A percentile compares a stretch with the other conserved stretches of the same genome.
These are phyloP conservation scores for Carcharodon carcharias DNA, from an alignment of 2,797 vertebrate genomes.

Conservation along the genomic window DNA sequence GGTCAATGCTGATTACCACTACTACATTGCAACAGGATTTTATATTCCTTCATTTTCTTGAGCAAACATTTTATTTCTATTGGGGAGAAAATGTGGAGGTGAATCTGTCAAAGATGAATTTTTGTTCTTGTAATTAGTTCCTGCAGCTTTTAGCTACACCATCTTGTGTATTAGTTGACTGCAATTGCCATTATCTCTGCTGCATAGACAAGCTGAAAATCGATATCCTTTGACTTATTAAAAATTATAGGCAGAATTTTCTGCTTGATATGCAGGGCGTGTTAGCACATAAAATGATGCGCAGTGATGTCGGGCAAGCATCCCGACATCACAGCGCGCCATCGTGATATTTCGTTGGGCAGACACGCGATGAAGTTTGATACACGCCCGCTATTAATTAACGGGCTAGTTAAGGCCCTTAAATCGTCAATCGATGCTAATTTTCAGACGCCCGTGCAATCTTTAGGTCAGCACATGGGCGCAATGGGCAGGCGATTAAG, in stretches of 20 bases:
- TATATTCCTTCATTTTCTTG: background rate
- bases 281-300: no score
- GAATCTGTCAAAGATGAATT: background rate
- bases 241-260: background rate
- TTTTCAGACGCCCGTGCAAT: no score
- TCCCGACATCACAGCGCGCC: no score
- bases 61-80: background rate
- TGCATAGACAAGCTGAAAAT: background rate
- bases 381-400: no score
- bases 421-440: no score
- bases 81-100: background rate
- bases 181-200: background rate
- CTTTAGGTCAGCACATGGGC: no score
- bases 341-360: no score
- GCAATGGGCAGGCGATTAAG: no score
- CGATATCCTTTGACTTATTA: background rate
- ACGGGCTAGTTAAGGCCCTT: no score
- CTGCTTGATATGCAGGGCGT: no score
- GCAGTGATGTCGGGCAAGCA: no score
- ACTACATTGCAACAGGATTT: background rate
- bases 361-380: no score
- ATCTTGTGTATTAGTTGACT: background rate
- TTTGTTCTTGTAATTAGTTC: background rate
- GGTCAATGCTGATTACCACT: background rate
- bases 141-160: background rate